Evolutionary conservation across 2,797 vertebrate species (phyloP), one percentile per base, ranked within the genome.

Genomic region (Spheniscus humboldti): DNA sequence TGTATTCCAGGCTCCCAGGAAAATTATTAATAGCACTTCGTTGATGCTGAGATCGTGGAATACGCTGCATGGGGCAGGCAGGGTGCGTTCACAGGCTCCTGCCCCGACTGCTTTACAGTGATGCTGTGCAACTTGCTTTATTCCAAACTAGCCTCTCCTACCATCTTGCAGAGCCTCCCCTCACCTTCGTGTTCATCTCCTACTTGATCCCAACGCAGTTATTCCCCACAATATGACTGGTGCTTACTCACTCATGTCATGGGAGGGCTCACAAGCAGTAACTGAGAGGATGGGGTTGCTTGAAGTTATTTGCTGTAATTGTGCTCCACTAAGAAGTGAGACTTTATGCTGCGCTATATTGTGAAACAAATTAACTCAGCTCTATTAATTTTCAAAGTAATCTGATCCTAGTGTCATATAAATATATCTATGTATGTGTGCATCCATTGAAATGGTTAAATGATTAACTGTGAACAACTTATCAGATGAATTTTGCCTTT

Each of bases 1-100:
- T 11, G n/a, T 60, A 57, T 79, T 86, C 66, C 76, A 95, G 67
- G 43, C 74, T 93, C 88, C 94, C 90, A 94, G 79, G 53, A 94
- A 88, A 92, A 94, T 88, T 81, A 92, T 86, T 92, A 83, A 86
- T 92, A 94, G 83, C 27, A 27, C 24, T 89, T 87, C 35, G n/a
- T 57, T 80, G n/a, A 67, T 25, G 18, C 43, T 56, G 55, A 89
- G 39, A 74, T 64, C 0, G 4, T 59, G 35, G 39, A 79, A 75
- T 41, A 39, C 5, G 5, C 25, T 52, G 31, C 4, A 0, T 17
- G 17, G n/a, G 28, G 7, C 24, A 69, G n/a, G 24, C 81, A 35
- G 75, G 22, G n/a, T 69, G 33, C 8, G 1, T 75, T 50, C 55
- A 48, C 31, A 62, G 33, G 45, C 35, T 78, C 9, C 74, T 63